phyloP scores from a whole-genome alignment of 2,113 vertebrate genomes.

The Trogon surrucura region DNA sequence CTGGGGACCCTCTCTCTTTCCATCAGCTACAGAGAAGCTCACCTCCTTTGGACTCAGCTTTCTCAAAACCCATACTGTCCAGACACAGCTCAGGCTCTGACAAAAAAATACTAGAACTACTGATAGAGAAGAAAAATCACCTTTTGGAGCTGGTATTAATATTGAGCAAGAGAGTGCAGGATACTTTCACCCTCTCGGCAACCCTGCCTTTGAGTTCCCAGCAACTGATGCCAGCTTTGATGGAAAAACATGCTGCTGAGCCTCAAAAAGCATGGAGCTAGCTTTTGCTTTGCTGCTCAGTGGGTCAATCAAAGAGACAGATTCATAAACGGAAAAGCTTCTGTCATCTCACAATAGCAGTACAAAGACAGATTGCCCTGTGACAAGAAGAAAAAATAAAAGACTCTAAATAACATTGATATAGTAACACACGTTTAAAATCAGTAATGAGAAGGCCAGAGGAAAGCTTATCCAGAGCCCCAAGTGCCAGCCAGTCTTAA shows the following conservation, averaged over 20 bases:
- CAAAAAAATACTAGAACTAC: background rate
- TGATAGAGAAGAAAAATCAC: background rate
- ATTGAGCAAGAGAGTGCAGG: background rate
- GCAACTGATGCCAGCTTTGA: constrained; percentile 28
- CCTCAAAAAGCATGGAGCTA: background rate
- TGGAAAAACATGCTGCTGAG: background rate
- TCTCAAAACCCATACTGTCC: background rate
- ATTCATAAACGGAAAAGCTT: constrained; percentile 24
- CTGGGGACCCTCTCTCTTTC: background rate
- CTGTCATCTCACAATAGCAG: background rate
- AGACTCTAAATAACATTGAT: background rate
- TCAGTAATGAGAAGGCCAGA: constrained; percentile 22
- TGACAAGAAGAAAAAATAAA: background rate
- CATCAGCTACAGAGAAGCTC: background rate
- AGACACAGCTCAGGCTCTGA: background rate
- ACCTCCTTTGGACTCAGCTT: background rate
- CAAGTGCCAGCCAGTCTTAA: background rate
- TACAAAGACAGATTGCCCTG: background rate
- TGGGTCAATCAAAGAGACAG: background rate
- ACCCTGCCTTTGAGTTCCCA: background rate
- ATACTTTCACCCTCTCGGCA: background rate
- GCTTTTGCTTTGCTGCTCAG: background rate
- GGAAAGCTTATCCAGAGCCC: background rate
- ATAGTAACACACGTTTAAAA: constrained; percentile 27
- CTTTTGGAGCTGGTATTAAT: background rate